Base-by-base conservation (phyloP, 2,888 invertebrate genomes). In the Synergus itoensis region DNA sequence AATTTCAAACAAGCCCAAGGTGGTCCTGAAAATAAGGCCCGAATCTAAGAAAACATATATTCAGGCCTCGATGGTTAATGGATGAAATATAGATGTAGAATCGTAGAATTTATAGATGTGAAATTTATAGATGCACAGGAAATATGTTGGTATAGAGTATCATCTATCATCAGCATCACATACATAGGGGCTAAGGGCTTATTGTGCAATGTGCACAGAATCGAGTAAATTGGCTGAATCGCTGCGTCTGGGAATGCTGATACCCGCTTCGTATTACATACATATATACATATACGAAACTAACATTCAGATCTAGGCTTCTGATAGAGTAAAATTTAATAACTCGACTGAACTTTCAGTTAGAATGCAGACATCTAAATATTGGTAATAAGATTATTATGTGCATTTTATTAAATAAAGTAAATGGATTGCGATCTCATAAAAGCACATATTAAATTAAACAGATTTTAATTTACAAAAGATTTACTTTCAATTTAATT, bases 181-280 rank as follows among this genome's bases (percentile, higher is more conserved):
- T 40, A 16, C 16, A 79, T 76, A 67, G 78, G 78, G 80, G 77
- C 80, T 81, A 62, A 79, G 80, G 79, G 78, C 48, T 64, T 45
- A 84, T 87, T 85, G 85, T 84, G 80, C 80, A 80, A 80, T 81
- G 85, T 76, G 79, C 79, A 81, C 80, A 86, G 84, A 88, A 88
- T 89, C 84, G 81, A 89, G 83, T 87, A 86, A 89, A 89, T 89
- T 89, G 87, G 85, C 85, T 89, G 82, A 89, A 89, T 89, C 89
- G 86, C 85, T 81, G 77, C 82, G 85, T 86, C 84, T 85, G 82
- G 86, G 86, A 84, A 86, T 85, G 83, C 11, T 65, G 14, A 64
- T 63, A 64, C 64, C 3, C 40, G 64, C 9, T 16, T 75, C 78
- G 16, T 63, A 63, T 63, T 36, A 36, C 5, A 63, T 40, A 28